Base-by-base conservation (phyloP, 2,888 invertebrate genomes). In the Melanostoma scalare region DNA sequence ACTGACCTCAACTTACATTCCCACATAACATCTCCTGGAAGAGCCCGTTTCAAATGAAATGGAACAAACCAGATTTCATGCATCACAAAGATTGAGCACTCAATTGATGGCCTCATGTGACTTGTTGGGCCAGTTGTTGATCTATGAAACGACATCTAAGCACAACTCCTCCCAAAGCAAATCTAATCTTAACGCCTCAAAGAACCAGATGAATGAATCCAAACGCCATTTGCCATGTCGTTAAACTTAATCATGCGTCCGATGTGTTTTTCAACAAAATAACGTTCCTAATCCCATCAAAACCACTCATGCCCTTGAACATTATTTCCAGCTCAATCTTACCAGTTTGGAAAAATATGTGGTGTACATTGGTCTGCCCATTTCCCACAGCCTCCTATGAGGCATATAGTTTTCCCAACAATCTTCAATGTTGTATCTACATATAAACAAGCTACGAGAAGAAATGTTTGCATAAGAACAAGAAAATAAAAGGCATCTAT, bases 221-320 rank as follows among this genome's bases (percentile, higher is more conserved):
- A 63, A 65, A 75, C 20, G 20, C 20, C 20, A 20, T 20, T 20
- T 63, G 33, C 36, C 60, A 20, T 55, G 10, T 61, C 67, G 55
- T 63, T 53, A 77, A 67, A 72, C 6, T 72, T 68, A 77, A 81
- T 68, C 60, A 38, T 50, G 53, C 55, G 71, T 72, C 48, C 48
- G 20, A 20, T 73, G 33, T 38, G 50, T 42, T 52, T 67, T 8
- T 44, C 52, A 31, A 20, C 9, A 52, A 52, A 46, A 33, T 53
- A 20, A n/a, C 40, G 9, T 44, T 38, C 33, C 20, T 6, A 31
- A 75, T 46, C 55, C 40, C 40, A 63, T 48, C 35, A 55, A 46
- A 44, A 8, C 8, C n/a, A 6, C 40, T 42, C 36, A 42, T 33
- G 76, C 56, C 76, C 76, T 71, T 77, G 76, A 71, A 71, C 63